Base-by-base conservation (phyloP, 2,797 vertebrate genomes). In the Champsocephalus gunnari region DNA sequence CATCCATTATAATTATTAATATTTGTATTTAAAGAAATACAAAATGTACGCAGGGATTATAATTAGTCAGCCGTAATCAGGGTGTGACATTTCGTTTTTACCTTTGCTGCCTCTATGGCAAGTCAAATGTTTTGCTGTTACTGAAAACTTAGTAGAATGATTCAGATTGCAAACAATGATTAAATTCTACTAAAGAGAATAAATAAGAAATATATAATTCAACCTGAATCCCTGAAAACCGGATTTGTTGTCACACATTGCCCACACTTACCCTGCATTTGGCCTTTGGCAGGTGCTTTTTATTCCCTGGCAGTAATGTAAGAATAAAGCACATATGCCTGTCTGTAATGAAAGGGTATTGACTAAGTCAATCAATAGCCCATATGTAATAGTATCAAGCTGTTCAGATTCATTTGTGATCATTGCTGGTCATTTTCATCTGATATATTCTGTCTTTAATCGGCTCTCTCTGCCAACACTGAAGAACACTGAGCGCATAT, bases 391-490 rank as follows among this genome's bases (percentile, higher is more conserved):
- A 43, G 21, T 24, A 71, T 64, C 11, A 70, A 24, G 44, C 17
- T 59, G 24, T 34, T 72, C 14, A 16, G 45, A 74, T 67, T 60
- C 64, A 61, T 17, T 19, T 44, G 59, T 55, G 21, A 69, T 66
- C 48, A 61, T 72, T 67, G 54, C 24, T 49, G 44, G 41, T 65
- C 24, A 50, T 55, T 19, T 57, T 77, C 10, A 56, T 63, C 56
- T 48, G 19, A 62, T 49, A 66, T 64, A 59, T 24, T 50, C 16
- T 66, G 6, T 17, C 24, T 66, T 62, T 77, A 70, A 85, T 67
- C 76, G 50, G 61, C 70, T 74, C 55, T 58, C 47, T 55, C 17
- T 1, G 54, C 14, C 41, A 48, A 51, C 34, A 45, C 32, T 28
- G 50, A 69, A n/a, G 12, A 45, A 63, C 50, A 71, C 50, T 45